These are phyloP conservation scores for Anorthoa munda DNA, from an alignment of 2,888 invertebrate genomes.

Conservation along the genomic window DNA sequence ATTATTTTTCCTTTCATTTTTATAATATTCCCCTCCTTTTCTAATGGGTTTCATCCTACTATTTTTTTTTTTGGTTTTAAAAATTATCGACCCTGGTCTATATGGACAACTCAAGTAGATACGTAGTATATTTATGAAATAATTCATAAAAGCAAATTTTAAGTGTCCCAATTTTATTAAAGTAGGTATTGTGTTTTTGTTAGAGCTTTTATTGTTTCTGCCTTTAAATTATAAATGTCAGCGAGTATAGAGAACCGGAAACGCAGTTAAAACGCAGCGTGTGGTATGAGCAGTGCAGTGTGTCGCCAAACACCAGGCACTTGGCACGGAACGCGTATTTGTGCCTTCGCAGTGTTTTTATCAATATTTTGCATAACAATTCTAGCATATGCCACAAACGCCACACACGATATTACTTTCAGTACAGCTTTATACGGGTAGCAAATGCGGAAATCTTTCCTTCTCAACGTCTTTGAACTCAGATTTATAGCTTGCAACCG, in stretches of 20 bases:
- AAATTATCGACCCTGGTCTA: no score
- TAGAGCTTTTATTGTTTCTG: not conserved
- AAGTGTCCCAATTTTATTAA: no score
- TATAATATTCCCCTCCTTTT: no score
- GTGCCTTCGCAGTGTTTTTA: not conserved
- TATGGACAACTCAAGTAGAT: no score
- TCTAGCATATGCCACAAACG: not conserved
- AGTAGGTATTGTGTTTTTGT: not conserved
- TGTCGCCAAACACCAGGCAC: conserved; percentile 30
- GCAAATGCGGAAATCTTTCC: not conserved
- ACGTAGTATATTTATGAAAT: no score
- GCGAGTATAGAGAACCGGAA: conserved; percentile 16
- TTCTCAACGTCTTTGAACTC: not conserved
- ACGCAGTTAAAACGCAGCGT: conserved; percentile 43
- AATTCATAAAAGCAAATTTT: no score
- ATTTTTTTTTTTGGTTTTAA: no score
- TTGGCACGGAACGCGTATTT: conserved; percentile 47
- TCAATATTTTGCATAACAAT: conserved; percentile 5
- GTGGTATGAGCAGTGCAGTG: conserved; percentile 10
- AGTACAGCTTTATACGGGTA: no score
- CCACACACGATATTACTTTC: no score
- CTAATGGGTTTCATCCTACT: no score
- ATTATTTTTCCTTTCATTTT: no score
- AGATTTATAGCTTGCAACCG: conserved; percentile 17
- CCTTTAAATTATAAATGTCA: not conserved